Conservation (phyloP, 1,140 invertebrate species). For the Gonioctena quinquepunctata region DNA sequence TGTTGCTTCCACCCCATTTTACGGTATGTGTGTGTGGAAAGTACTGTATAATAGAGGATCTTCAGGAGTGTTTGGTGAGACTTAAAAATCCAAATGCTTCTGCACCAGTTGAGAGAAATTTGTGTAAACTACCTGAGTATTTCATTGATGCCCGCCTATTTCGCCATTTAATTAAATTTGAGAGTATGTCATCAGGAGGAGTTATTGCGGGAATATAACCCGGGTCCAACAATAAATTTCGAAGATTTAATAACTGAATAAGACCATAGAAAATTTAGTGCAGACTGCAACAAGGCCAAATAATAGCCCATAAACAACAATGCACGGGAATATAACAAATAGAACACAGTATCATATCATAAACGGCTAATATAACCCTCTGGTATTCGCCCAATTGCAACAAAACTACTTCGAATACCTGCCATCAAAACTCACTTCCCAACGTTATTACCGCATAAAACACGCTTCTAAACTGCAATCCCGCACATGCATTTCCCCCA, state of each 20-base stretch:
- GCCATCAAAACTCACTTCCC: constrained; percentile 53
- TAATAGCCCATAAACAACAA: constrained; percentile 38
- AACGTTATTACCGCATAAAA: constrained; percentile 53
- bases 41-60: no score
- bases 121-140: no score
- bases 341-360: constrained; percentile 41
- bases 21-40: no score
- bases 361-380: constrained; percentile 44
- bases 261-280: constrained; percentile 37
- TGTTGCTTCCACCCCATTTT: no score
- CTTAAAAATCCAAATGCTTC: no score
- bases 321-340: constrained; percentile 41
- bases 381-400: constrained; percentile 46
- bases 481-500: constrained; percentile 53
- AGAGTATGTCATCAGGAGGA: background rate
- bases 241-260: constrained; percentile 44
- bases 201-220: background rate
- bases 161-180: constrained; percentile 7
- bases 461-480: constrained; percentile 53
- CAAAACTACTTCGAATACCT: constrained; percentile 46
- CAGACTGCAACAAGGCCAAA: constrained; percentile 8
- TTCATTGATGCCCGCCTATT: no score
- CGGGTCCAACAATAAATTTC: constrained; percentile 28
- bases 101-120: no score
- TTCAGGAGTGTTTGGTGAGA: no score